These are phyloP conservation scores for Capreolus pygargus DNA, from an alignment of 2,113 vertebrate genomes.

Conservation along the genomic window DNA sequence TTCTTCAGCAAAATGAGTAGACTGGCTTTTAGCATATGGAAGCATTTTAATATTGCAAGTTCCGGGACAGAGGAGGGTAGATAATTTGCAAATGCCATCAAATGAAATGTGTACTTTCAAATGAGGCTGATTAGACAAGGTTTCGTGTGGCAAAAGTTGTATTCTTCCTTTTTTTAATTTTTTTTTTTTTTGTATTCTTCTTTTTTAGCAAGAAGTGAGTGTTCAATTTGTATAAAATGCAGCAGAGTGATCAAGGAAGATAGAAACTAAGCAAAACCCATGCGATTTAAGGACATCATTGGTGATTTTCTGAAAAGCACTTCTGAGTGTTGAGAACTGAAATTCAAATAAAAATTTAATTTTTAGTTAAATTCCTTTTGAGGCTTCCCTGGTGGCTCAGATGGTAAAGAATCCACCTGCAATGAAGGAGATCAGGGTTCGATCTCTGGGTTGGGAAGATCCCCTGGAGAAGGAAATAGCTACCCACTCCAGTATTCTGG, in stretches of 20 bases:
- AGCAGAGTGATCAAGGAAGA: not conserved
- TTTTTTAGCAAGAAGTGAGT: slow-evolving; percentile 23
- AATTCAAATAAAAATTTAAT: slow-evolving; percentile 13
- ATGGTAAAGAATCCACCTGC: not conserved
- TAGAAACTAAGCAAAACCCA: not conserved
- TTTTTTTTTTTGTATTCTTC: not conserved
- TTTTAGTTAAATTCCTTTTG: slow-evolving; percentile 26
- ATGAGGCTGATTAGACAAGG: slow-evolving; percentile 51
- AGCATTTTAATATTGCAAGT: slow-evolving; percentile 58
- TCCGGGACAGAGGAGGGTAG: not conserved
- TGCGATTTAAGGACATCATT: not conserved
- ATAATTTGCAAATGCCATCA: slow-evolving; percentile 55
- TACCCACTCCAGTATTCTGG: not conserved
- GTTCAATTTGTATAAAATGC: slow-evolving; percentile 25
- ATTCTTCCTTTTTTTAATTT: slow-evolving; percentile 27
- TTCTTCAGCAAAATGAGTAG: slow-evolving; percentile 33
- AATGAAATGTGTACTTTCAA: slow-evolving; percentile 60
- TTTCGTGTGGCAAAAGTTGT: slow-evolving; percentile 51
- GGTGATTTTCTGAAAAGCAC: not conserved
- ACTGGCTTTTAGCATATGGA: slow-evolving; percentile 59
- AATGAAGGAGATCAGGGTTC: not conserved
- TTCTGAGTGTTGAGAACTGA: not conserved
- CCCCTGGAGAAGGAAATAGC: not conserved
- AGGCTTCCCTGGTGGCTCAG: not conserved
- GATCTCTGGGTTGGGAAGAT: not conserved